Evolutionary conservation across 2,888 invertebrate genomes (phyloP), one percentile per base, ranked within the genome.

Genomic region (Limnephilus lunatus): DNA sequence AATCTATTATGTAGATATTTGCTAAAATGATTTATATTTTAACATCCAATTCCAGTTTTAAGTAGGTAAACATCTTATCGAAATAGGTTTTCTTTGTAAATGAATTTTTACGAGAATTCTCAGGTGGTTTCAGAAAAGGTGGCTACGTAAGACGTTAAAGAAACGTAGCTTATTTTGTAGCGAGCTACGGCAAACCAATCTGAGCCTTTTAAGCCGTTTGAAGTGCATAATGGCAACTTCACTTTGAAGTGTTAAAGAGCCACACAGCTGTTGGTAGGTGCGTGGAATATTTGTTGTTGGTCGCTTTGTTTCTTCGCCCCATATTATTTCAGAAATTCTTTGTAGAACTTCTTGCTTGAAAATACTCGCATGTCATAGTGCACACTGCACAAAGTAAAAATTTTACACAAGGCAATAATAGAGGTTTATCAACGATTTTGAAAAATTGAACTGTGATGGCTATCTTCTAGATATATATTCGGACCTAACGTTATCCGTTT

Each of bases 191-290:
- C 82, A 30, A 90, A 90, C 85, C 90, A 87, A 91, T 89, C 81
- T 44, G 31, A 89, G 81, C 90, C 82, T 81, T 53, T 89, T 53
- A 87, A 80, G 83, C 85, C 35, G 91, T 90, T 92, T 91, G 91
- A 91, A 93, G 93, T 90, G 81, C 35, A 93, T 92, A 91, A 91
- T 91, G 89, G 89, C 92, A 85, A 88, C 92, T 92, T 53, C 86
- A 92, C 92, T 86, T 90, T 92, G 90, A 90, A 92, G 92, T 91
- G 89, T 86, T 81, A 90, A 53, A 90, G 87, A 91, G 90, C 87
- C 91, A 89, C 53, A 81, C 81, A 86, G 86, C 82, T 86, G 90
- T 91, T 35, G 81, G 86, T 44, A 81, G 92, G 90, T 89, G 30
- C 87, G 86, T 30, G 39, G 92, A 91, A 91, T 89, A 92, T 91